phyloP scores from a whole-genome alignment of 2,113 vertebrate genomes.

The Orcinus orca region DNA sequence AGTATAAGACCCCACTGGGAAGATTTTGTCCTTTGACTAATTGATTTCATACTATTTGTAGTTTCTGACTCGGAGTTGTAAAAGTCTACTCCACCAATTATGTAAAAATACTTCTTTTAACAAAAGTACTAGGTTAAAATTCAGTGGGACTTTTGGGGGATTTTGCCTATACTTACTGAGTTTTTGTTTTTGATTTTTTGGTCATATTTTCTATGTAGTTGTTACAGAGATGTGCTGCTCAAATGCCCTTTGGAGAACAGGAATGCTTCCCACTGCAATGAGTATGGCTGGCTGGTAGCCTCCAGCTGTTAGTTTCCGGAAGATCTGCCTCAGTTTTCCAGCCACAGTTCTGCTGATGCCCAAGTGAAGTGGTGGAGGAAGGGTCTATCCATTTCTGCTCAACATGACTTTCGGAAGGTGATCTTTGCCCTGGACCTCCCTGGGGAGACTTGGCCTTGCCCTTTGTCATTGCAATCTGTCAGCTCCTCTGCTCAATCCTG shows the following conservation, averaged over 20 bases:
- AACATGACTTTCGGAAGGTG: neutral
- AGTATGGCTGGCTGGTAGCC: neutral
- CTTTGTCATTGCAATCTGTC: neutral
- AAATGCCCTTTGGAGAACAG: neutral
- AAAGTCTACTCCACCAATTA: neutral
- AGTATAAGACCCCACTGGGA: accelerated
- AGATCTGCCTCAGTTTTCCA: neutral
- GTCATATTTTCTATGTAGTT: neutral
- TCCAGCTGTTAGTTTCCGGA: neutral
- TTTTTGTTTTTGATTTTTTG: neutral
- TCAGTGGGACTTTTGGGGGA: neutral
- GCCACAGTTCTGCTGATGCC: accelerated
- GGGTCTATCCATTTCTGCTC: neutral
- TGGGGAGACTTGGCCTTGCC: too few species aligned
- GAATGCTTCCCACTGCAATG: neutral
- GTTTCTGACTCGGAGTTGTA: neutral
- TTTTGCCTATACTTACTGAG: neutral
- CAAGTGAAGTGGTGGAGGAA: too few species aligned
- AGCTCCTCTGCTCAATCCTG: neutral
- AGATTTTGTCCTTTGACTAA: neutral
- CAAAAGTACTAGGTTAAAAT: neutral
- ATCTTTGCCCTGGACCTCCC: neutral
- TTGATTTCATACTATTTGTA: neutral
- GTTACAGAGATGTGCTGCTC: neutral
- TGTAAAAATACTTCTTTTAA: neutral